Base-by-base conservation (phyloP, 2,888 invertebrate genomes). In the Horisme vitalbata region DNA sequence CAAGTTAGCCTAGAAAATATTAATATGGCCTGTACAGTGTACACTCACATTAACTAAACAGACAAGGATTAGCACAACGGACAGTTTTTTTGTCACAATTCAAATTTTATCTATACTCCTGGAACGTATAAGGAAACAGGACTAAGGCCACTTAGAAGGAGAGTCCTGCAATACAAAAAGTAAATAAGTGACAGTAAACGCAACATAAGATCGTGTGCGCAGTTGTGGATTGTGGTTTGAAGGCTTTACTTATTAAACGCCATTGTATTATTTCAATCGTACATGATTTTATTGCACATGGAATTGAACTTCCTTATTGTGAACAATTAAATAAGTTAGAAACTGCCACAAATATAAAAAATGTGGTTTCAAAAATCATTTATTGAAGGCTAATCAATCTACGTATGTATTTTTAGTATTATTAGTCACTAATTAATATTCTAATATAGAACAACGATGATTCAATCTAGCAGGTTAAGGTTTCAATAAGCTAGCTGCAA, bases 181-280 rank as follows among this genome's bases (percentile, higher is more conserved):
- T 23, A 33, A 32, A 13, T 23, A 11, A 15, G 34, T 5, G 11
- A 48, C 11, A 30, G 32, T 30, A 39, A 12, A 41, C 46, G 53
- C 39, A 45, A 48, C 37, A 15, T 44, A 50, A 39, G 12, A 34
- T 30, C 7, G 9, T 38, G 37, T 43, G 41, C 18, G 18, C 26
- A 18, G 33, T 28, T 10, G 28, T 28, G 33, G 23, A 18, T 33
- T 30, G 15, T 14, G 20, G 23, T 27, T 4, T 3, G 3, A 9
- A 13, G 8, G 33, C 45, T 53, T 37, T 38, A 51, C 52, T 45
- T 45, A 39, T 46, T n/a, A 39, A 50, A 56, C 47, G 31, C 24
- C 14, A 30, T 21, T 10, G n/a, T 10, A 2, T 11, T 37, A 4
- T 13, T 5, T 6, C 6, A 2, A 11, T 11, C 26, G 2, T 18